These are phyloP conservation scores for Dilophus febrilis DNA, from an alignment of 2,888 invertebrate species.

Conservation along the genomic window DNA sequence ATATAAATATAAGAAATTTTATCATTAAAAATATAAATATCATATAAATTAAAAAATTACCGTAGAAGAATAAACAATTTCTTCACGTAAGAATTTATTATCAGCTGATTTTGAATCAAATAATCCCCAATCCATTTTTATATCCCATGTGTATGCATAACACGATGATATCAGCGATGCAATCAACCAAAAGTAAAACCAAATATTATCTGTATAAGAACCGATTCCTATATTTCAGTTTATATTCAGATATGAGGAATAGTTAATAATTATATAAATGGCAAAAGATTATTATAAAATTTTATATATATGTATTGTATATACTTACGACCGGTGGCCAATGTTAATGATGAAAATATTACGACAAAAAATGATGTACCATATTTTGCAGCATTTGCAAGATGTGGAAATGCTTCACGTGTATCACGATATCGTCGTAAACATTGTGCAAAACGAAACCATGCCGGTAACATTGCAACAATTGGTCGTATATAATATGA, in stretches of 20 bases:
- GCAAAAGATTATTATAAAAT: no score
- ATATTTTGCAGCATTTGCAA: conserved; percentile 79
- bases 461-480: conserved; percentile 64
- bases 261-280: no score
- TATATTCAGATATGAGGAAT: no score
- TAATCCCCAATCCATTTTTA: conserved; percentile 80
- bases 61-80: conserved; percentile 61
- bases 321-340: not conserved
- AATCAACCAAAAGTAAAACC: conserved; percentile 52
- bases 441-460: conserved; percentile 75
- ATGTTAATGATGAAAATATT: conserved; percentile 37
- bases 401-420: conserved; percentile 59
- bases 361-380: conserved; percentile 78
- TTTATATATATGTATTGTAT: no score
- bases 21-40: not conserved
- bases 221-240: conserved; percentile 16
- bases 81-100: conserved; percentile 56
- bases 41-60: conserved; percentile 26
- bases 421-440: conserved; percentile 66
- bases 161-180: conserved; percentile 50
- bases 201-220: conserved; percentile 38
- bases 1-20: not conserved
- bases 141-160: conserved; percentile 73
- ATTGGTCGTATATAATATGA: conserved; percentile 39
- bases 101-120: conserved; percentile 60